Base-by-base conservation (phyloP, 2,888 invertebrate species). In the Clepsis dumicolana region DNA sequence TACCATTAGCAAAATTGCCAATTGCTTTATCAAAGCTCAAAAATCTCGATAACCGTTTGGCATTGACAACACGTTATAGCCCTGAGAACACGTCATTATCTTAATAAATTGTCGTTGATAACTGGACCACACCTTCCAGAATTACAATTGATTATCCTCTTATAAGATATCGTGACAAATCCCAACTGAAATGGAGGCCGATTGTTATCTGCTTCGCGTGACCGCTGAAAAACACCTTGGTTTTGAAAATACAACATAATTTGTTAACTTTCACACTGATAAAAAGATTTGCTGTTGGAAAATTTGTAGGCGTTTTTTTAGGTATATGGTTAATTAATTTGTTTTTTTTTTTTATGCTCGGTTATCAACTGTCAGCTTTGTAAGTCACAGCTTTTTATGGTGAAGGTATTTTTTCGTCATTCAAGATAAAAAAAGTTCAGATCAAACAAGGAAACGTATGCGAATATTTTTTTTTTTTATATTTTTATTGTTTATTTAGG, bases 121-220 rank as follows among this genome's bases (percentile, higher is more conserved):
- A 59, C 14, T 10, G 21, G 27, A 54, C 38, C 56, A 56, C 61
- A 50, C 65, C 70, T 27, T 50, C 16, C 38, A n/a, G 12, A 8
- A 25, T 29, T 25, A 7, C 14, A n/a, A 62, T 44, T 57, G 52
- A 70, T 62, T 25, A 57, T 10, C 35, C 56, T 24, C 38, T 57
- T 67, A 64, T 57, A 65, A 70, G 65, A 53, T 70, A 59, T 73
- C 73, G 74, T 75, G 74, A 69, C 72, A 27, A 66, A 60, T 68
- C 52, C 61, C 59, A 64, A 72, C 53, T 48, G 16, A 10, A 16
- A 48, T 60, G n/a, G 64, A 72, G 73, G 71, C 65, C 74, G 64
- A 68, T 70, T 25, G 32, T 66, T 56, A 70, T 70, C 60, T 52
- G 8, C 41, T 3, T 70, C 62, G 65, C 74, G 72, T 74, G 71